These are phyloP conservation scores for Leucophenga varia DNA, from an alignment of 1,140 invertebrate genomes.

Conservation along the genomic window DNA sequence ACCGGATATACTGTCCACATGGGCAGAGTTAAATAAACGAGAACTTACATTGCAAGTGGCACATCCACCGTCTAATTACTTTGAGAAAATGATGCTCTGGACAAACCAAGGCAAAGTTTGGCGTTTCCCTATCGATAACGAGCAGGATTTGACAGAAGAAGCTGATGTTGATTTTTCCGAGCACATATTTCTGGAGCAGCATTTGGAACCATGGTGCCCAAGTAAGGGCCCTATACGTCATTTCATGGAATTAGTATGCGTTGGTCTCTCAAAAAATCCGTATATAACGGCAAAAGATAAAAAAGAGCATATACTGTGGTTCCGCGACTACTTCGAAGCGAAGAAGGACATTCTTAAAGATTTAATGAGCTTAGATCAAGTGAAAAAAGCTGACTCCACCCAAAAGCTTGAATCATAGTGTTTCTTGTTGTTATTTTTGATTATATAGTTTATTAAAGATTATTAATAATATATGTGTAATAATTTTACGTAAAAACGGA, in stretches of 20 bases:
- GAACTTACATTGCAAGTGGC: conserved; percentile 67
- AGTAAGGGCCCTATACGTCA: conserved; percentile 84
- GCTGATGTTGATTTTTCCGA: conserved; percentile 80
- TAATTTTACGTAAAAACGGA: too few relatives aligned
- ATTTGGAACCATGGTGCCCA: conserved; percentile 88
- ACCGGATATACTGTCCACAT: conserved; percentile 63
- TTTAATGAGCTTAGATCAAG: conserved; percentile 32
- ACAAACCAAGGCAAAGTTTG: conserved; percentile 94
- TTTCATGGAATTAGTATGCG: conserved; percentile 95
- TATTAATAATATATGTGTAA: too few relatives aligned
- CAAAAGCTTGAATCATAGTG: too few relatives aligned
- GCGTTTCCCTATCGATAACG: conserved; percentile 97
- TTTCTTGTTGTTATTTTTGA: too few relatives aligned
- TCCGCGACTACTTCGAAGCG: conserved; percentile 82
- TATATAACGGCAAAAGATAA: conserved; percentile 87
- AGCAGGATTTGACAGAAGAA: conserved; percentile 86
- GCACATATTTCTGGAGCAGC: conserved; percentile 88
- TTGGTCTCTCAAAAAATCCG: conserved; percentile 93
- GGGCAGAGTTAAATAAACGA: conserved; percentile 66
- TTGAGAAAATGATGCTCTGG: conserved; percentile 92
- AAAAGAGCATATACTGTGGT: conserved; percentile 90
- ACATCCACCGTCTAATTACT: conserved; percentile 82
- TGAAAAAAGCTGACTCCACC: conserved; percentile 16
- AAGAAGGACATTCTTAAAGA: conserved; percentile 72
- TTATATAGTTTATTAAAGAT: too few relatives aligned